A percentile compares a stretch with the other conserved stretches of the same genome.
These are phyloP conservation scores for Buceros bicornis DNA, from an alignment of 2,797 vertebrate species.

Conservation along the genomic window DNA sequence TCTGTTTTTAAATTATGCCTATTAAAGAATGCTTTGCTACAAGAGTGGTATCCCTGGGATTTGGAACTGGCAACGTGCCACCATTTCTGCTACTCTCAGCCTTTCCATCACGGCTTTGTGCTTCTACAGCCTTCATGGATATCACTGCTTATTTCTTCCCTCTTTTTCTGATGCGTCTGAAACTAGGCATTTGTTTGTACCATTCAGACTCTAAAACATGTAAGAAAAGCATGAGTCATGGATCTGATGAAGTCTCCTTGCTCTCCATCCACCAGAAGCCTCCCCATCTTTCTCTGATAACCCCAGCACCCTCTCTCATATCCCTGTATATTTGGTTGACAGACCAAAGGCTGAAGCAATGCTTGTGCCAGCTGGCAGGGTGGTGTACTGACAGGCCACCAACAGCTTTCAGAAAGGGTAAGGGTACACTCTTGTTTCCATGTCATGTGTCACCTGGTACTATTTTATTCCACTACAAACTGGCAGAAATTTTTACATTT, in stretches of 20 bases:
- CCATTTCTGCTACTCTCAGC: constrained; percentile 27
- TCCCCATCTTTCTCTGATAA: background rate
- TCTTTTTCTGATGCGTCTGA: background rate
- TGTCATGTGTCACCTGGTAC: background rate
- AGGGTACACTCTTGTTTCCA: background rate
- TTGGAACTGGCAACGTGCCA: constrained; percentile 34
- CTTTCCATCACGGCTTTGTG: constrained; percentile 42
- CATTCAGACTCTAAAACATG: background rate
- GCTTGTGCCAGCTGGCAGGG: accelerated
- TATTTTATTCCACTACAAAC: background rate
- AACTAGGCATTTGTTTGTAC: background rate
- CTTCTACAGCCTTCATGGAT: background rate
- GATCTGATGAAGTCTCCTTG: background rate
- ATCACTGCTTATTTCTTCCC: background rate
- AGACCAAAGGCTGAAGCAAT: background rate
- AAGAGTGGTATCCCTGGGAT: background rate
- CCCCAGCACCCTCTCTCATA: background rate
- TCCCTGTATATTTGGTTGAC: background rate
- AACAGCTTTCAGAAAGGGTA: background rate
- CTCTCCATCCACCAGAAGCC: background rate
- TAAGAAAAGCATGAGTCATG: accelerated
- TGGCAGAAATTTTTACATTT: background rate
- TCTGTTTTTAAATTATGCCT: constrained; percentile 57
- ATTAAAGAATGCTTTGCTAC: constrained; percentile 55
- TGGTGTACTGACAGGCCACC: background rate